Evolutionary conservation across 2,888 invertebrate genomes (phyloP).

Genomic region (Lordiphosa fenestrarum): DNA sequence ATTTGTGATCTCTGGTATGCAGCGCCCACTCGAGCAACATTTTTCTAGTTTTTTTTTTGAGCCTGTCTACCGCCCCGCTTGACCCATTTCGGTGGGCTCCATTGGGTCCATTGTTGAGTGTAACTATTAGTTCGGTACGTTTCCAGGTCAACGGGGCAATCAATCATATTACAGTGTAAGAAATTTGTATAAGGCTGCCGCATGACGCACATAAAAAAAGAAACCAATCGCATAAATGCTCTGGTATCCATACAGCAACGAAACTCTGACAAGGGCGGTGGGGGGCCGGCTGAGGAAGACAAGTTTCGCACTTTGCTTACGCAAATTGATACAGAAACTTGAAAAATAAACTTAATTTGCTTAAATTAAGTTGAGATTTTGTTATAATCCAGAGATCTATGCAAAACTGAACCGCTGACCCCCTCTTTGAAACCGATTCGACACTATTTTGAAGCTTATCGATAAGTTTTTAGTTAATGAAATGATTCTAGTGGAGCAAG

Average conservation of each 20-base stretch:
- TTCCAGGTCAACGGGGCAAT: conserved; percentile 77
- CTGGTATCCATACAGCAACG: conserved; percentile 31
- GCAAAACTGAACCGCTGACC: too few species aligned
- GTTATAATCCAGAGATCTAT: too few species aligned
- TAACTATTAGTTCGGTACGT: conserved; percentile 72
- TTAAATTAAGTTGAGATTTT: too few species aligned
- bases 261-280: not conserved
- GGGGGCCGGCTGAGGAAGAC: not conserved
- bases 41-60: conserved; percentile 36
- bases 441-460: too few species aligned
- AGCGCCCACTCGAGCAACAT: conserved; percentile 58
- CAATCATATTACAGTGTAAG: conserved; percentile 74
- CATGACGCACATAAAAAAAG: conserved; percentile 44
- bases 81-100: conserved; percentile 58
- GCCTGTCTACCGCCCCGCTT: conserved; percentile 63
- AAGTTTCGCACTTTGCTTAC: conserved; percentile 15
- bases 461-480: too few species aligned
- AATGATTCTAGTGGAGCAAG: too few species aligned
- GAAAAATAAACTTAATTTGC: not conserved
- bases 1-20: conserved; percentile 49
- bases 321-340: conserved; percentile 2
- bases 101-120: conserved; percentile 66
- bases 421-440: too few species aligned
- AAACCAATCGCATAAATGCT: conserved; percentile 25
- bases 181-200: conserved; percentile 64